Conservation (phyloP, 2,113 vertebrate species). For the Alligator sinensis region DNA sequence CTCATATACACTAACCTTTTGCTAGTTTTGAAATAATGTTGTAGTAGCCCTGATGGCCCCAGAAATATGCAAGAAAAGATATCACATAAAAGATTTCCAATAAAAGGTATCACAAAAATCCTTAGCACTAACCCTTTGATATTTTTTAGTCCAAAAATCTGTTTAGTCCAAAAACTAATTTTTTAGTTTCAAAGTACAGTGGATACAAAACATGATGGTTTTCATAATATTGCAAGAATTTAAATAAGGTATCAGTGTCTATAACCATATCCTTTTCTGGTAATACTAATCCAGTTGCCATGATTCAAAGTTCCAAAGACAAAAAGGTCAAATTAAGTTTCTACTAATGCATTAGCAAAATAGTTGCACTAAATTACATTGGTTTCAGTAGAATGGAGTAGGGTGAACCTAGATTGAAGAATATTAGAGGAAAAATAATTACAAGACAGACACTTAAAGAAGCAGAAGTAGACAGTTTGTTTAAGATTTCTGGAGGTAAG, state of each 20-base stretch:
- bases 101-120: too few species aligned
- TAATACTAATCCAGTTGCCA: not conserved
- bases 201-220: accelerated
- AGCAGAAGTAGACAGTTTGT: not conserved
- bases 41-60: too few species aligned
- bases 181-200: not conserved
- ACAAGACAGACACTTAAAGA: not conserved
- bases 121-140: not conserved
- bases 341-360: not conserved
- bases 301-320: not conserved
- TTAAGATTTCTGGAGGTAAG: not conserved
- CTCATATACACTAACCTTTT: accelerated
- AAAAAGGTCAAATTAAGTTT: not conserved
- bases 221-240: not conserved
- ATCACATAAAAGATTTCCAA: too few species aligned
- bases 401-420: not conserved
- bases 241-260: not conserved
- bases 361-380: not conserved
- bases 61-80: too few species aligned
- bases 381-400: not conserved
- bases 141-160: not conserved
- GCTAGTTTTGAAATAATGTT: too few species aligned
- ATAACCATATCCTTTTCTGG: not conserved
- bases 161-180: too few species aligned
- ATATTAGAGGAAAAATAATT: not conserved